Conservation (phyloP, 2,113 vertebrate species). For the Furnarius figulus region DNA sequence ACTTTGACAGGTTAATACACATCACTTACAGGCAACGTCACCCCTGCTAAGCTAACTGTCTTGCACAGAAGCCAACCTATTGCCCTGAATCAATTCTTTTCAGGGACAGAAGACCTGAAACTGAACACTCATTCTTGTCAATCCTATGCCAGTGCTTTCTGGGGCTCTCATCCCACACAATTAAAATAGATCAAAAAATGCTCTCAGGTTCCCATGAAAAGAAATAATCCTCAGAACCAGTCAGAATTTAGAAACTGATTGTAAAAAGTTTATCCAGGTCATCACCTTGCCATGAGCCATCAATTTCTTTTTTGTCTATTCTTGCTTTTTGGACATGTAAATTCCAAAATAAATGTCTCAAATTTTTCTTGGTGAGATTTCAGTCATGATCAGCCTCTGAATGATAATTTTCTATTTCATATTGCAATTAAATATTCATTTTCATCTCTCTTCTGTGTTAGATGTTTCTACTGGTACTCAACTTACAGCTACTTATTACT, state of each 20-base stretch:
- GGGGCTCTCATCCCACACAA: neutral
- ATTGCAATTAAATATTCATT: neutral
- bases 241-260: neutral
- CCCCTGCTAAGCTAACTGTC: slow-evolving; percentile 18
- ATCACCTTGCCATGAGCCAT: neutral
- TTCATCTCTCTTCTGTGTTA: neutral
- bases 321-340: neutral
- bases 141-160: neutral
- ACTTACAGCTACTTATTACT: neutral
- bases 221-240: neutral
- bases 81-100: slow-evolving; percentile 22
- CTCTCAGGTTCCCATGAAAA: neutral
- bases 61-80: slow-evolving; percentile 2
- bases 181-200: neutral
- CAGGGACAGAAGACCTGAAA: neutral
- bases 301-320: neutral
- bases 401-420: neutral
- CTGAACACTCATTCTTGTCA: neutral
- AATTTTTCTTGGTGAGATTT: neutral
- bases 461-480: neutral
- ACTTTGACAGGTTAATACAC: slow-evolving; percentile 50
- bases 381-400: neutral
- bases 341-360: neutral
- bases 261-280: neutral
- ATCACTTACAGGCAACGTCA: slow-evolving; percentile 10